Evolutionary conservation across 2,797 vertebrate species (phyloP), one percentile per base, ranked within the genome.

Genomic region (Coregonus ussuriensis): DNA sequence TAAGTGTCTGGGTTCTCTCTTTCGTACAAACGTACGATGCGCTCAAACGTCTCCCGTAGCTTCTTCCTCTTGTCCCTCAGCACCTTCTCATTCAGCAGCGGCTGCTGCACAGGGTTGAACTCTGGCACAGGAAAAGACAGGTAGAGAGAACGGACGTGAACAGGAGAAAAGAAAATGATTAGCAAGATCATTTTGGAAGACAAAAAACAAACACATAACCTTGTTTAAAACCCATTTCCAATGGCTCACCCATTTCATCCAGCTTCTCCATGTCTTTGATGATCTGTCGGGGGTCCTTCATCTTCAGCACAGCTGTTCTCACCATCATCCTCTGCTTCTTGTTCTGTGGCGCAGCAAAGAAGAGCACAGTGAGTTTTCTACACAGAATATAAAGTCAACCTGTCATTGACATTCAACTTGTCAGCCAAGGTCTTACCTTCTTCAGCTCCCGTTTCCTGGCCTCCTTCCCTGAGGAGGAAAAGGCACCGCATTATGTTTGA

Each of bases 311-410:
- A 0, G 98, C 98, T 16, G 98, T 97, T 88, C 98, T 95, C 79
- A 99, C 98, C 98, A 99, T 99, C 98, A 99, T 99, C 69, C 97
- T 95, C 59, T 99, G 98, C 83, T 99, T 99, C 92, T 99, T 99
- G 95, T 99, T 99, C 98, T 99, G 66, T 11, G 52, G 69, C 1
- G 52, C 47, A 74, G n/a, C 47, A 71, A 21, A 71, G 3, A 31
- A 33, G n/a, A 25, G 21, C 51, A 31, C 1, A 75, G 65, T 25
- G 6, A 25, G 41, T 18, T 63, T 25, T 63, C 3, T 11, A 25
- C 1, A 63, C 21, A 63, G 21, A 25, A 0, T 9, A 63, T 7
- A 21, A 29, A 63, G 59, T 9, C 59, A 63, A 63, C 15, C 47
- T 35, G 59, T 52, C 78, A 72, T 83, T 11, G 33, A 76, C 9